Conservation (phyloP, 92 coral and sea anemone species). For the Plumapathes pennacea region DNA sequence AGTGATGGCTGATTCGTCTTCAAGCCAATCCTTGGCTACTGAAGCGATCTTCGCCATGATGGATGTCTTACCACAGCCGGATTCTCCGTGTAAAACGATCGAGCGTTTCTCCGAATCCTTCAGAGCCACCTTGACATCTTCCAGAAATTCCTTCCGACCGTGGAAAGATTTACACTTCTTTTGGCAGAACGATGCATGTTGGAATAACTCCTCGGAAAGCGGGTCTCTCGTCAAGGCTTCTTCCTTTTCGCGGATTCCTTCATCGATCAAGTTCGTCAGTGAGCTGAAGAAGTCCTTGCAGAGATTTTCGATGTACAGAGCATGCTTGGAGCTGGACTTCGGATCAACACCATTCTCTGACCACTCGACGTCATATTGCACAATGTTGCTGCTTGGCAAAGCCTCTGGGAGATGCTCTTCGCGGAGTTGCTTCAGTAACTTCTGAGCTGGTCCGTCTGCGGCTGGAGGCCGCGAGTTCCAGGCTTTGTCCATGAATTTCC, state of each 20-base stretch:
- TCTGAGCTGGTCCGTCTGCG: conserved; percentile 74
- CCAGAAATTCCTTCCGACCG: conserved; percentile 72
- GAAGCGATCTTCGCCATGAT: conserved; percentile 88
- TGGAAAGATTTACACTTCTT: conserved; percentile 80
- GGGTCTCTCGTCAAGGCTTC: conserved; percentile 65
- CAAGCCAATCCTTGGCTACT: conserved; percentile 67
- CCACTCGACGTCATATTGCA: conserved; percentile 78
- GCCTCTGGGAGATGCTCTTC: conserved; percentile 67
- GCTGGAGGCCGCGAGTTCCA: conserved; percentile 66
- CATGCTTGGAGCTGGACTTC: conserved; percentile 53
- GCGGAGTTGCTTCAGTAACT: conserved; percentile 55
- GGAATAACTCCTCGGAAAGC: conserved; percentile 82
- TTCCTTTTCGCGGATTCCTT: conserved; percentile 72
- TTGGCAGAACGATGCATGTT: conserved; percentile 86
- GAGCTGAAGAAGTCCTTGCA: conserved; percentile 70
- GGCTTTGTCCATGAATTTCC: conserved; percentile 84
- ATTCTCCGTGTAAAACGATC: conserved; percentile 80
- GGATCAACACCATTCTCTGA: conserved; percentile 84
- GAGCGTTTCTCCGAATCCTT: conserved; percentile 51
- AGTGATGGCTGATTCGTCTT: conserved; percentile 58
- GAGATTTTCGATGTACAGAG: conserved; percentile 72
- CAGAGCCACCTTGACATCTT: conserved; percentile 43
- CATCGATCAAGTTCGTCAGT: conserved; percentile 68
- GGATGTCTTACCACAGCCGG: conserved; percentile 97
- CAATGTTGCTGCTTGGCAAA: conserved; percentile 53